Conservation (phyloP, 2,113 vertebrate genomes). For the Mustela nigripes region DNA sequence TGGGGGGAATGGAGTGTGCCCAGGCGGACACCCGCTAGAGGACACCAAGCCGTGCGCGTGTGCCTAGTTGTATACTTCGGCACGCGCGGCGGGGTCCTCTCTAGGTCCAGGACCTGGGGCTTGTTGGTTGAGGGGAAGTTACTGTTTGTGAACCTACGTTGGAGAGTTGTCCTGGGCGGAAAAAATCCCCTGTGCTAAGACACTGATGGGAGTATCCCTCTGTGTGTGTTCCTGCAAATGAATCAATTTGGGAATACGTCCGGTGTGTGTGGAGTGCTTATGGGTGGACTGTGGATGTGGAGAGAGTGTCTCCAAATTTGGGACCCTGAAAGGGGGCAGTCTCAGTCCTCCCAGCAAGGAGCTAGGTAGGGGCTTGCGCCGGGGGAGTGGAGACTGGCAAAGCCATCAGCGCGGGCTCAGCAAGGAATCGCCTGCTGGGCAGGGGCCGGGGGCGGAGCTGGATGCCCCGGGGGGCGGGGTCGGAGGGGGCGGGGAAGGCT, state of each 20-base stretch:
- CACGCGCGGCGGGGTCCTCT: neutral
- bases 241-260: neutral
- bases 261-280: neutral
- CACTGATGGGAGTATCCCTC: neutral
- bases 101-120: neutral
- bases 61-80: neutral
- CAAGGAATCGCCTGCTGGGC: accelerated
- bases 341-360: accelerated
- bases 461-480: neutral
- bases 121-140: neutral
- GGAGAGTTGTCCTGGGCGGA: neutral
- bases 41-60: neutral
- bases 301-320: neutral
- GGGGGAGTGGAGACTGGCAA: neutral
- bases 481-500: neutral
- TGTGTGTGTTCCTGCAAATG: neutral
- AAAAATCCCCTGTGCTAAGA: neutral
- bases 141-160: neutral
- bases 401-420: accelerated
- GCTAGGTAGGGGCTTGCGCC: accelerated
- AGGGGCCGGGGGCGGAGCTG: neutral
- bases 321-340: neutral
- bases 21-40: neutral
- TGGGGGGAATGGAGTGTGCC: neutral
- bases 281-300: neutral